phyloP scores from a whole-genome alignment of 2,888 invertebrate species.

The Ischnura elegans region DNA sequence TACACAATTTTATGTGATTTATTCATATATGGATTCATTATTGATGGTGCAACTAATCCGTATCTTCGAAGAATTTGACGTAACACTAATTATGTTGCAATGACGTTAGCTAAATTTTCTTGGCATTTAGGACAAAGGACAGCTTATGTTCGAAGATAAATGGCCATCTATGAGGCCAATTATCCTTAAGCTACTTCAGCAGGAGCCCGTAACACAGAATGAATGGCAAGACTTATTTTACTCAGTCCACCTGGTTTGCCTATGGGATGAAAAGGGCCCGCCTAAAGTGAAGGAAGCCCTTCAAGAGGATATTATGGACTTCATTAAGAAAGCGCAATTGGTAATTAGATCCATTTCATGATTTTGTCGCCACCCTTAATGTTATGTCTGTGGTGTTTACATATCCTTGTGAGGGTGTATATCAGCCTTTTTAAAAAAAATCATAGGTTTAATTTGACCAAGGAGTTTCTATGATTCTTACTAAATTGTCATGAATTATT shows the following conservation, averaged over 20 bases:
- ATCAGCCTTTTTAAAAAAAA: too few species aligned
- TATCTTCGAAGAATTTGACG: not conserved
- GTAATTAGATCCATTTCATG: slow-evolving; percentile 75
- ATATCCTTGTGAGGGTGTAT: too few species aligned
- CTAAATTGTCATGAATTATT: too few species aligned
- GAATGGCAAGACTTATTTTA: slow-evolving; percentile 99
- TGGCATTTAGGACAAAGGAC: slow-evolving; percentile 85
- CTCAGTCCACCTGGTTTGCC: slow-evolving; percentile 95
- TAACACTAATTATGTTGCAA: not conserved
- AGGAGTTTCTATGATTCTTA: too few species aligned
- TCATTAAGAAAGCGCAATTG: slow-evolving; percentile 95
- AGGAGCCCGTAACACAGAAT: slow-evolving; percentile 93
- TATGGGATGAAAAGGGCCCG: slow-evolving; percentile 98
- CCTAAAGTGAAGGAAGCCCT: slow-evolving; percentile 92
- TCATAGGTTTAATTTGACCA: too few species aligned
- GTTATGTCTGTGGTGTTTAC: too few species aligned
- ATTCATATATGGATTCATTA: not conserved
- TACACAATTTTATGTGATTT: not conserved
- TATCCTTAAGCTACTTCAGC: slow-evolving; percentile 94
- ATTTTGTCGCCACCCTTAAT: too few species aligned
- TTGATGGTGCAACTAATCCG: too few species aligned
- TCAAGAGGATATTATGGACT: slow-evolving; percentile 95
- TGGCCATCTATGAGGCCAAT: slow-evolving; percentile 98
- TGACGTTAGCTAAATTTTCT: slow-evolving; percentile 72
- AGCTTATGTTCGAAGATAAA: slow-evolving; percentile 95